Base-by-base conservation (phyloP, 1,140 invertebrate genomes). In the Elymnias hypermnestra region DNA sequence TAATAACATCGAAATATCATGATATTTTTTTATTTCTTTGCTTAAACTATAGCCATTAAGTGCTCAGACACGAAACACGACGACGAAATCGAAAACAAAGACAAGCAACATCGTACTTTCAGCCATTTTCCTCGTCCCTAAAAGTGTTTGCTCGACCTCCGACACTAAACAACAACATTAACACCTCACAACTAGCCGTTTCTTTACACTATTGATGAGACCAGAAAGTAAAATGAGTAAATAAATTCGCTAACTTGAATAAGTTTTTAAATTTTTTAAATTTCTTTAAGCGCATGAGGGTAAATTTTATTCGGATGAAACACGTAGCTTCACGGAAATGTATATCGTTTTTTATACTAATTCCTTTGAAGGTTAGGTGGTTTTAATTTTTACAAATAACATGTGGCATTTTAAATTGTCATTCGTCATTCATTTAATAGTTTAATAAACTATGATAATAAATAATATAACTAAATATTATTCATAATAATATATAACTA, bases 121-220 rank as follows among this genome's bases (percentile, higher is more conserved):
- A 12, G 28, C 29, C 29, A 33, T 33, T 33, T 33, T 15, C 29
- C 29, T 31, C 28, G 13, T 33, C 29, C 8, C 29, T 33, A 15
- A 33, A 33, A 33, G 29, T 33, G 29, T 33, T 33, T 33, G 29
- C 29, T 15, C 29, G 29, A 3, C 28, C 28, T 31, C 13, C 29
- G 26, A 1, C 26, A 29, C 26, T 33, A 5, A 29, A 33, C 29
- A 15, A 33, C 8, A 15, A 33, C 29, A 33, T 33, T 33, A 33
- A 15, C 29, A 33, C 29, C 29, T 33, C 29, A 15, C 29, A 12
- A 29, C n/a, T 15, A 14, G 4, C 29, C 29, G 29, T 15, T 33
- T 33, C 29, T 33, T 33, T 33, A 33, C 29, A 12, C 26, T 12
- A 33, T 33, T 14, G 29, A 33, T 33, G 15, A 2, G 5, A 14